Percentiles rank a stretch among this genome's conserved stretches.
Evolutionary conservation across 2,797 vertebrate genomes (phyloP).

Genomic region (Ara ararauna): DNA sequence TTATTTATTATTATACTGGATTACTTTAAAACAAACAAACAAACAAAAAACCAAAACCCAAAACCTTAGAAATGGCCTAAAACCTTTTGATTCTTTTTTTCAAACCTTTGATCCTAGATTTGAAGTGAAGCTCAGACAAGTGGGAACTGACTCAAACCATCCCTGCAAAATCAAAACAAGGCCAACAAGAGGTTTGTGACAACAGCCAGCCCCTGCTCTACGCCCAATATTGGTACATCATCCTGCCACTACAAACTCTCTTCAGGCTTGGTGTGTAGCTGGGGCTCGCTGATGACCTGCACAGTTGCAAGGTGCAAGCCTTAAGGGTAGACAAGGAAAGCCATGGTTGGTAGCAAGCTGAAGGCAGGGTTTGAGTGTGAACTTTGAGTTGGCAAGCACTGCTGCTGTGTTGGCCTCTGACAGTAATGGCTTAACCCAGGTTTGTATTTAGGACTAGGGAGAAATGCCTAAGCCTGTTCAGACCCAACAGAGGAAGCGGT

Average conservation of each 20-base stretch:
- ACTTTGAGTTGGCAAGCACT: background rate
- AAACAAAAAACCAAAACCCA: too few relatives aligned
- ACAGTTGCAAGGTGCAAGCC: background rate
- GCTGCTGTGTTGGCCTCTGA: background rate
- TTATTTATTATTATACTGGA: conserved; percentile 30
- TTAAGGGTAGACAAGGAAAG: background rate
- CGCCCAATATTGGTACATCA: fast-evolving
- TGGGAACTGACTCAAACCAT: background rate
- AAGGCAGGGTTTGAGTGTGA: background rate
- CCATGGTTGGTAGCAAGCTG: fast-evolving
- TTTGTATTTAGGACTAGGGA: background rate
- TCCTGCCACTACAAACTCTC: background rate
- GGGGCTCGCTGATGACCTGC: background rate
- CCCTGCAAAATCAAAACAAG: background rate
- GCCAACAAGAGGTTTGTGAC: background rate
- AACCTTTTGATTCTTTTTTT: background rate
- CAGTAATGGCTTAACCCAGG: background rate
- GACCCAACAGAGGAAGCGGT: background rate
- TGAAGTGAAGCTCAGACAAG: conserved; percentile 23
- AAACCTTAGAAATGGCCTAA: background rate
- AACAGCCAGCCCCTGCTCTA: background rate
- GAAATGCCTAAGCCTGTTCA: background rate
- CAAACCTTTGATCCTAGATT: background rate
- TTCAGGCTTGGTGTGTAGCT: background rate
- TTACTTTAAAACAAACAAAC: background rate